phyloP scores from a whole-genome alignment of 2,888 invertebrate genomes.

The Dryadula phaetusa region DNA sequence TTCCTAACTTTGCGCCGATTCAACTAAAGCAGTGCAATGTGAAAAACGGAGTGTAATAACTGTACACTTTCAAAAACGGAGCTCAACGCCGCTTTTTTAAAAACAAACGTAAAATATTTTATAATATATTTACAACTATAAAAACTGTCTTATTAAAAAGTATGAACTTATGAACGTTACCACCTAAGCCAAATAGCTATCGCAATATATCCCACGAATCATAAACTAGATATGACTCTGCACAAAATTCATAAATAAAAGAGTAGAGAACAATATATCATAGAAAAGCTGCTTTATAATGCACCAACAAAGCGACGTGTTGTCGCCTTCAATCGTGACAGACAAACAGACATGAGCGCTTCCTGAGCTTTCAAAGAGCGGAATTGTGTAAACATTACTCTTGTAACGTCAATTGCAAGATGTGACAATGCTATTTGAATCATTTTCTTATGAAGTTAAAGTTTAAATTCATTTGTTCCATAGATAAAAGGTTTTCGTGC shows the following conservation, averaged over 20 bases:
- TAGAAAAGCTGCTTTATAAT: slow-evolving; percentile 45
- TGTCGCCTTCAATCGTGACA: slow-evolving; percentile 49
- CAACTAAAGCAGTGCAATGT: too few species aligned
- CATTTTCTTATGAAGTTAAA: background rate
- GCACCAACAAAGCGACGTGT: slow-evolving; percentile 46
- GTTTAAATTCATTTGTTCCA: slow-evolving; percentile 15
- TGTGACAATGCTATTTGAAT: background rate
- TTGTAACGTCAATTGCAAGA: slow-evolving; percentile 40
- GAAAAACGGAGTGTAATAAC: too few species aligned
- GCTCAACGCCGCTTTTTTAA: too few species aligned
- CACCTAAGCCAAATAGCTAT: background rate
- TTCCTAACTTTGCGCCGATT: too few species aligned
- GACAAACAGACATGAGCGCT: slow-evolving; percentile 51
- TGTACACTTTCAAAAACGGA: too few species aligned
- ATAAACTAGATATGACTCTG: slow-evolving; percentile 1
- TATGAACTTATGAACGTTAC: background rate
- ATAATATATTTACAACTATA: too few species aligned
- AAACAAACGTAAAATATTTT: too few species aligned
- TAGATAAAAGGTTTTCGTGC: slow-evolving; percentile 39
- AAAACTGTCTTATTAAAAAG: too few species aligned
- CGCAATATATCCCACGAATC: background rate
- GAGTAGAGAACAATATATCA: slow-evolving; percentile 28
- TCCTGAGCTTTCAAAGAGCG: slow-evolving; percentile 51
- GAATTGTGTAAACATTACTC: slow-evolving; percentile 52
- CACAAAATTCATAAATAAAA: slow-evolving; percentile 24